Evolutionary conservation across 2,113 vertebrate genomes (phyloP).

Genomic region (Corvus cornix): DNA sequence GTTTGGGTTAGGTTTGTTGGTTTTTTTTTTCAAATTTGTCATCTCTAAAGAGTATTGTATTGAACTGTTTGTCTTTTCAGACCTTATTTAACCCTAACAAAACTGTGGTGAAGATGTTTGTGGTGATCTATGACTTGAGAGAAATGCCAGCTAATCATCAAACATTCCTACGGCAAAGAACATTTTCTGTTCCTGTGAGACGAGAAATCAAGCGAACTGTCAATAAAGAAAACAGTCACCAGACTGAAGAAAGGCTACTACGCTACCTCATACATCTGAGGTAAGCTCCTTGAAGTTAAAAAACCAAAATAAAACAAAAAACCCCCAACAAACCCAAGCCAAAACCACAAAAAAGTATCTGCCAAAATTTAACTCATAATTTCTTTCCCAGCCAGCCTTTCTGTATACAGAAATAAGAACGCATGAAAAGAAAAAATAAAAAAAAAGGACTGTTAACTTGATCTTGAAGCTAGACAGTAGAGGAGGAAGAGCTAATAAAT

Average conservation of each 20-base stretch:
- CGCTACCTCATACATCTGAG: slow-evolving; percentile 99
- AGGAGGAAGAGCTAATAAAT: neutral
- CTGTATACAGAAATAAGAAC: neutral
- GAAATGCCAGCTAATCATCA: slow-evolving; percentile 97
- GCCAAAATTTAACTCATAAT: neutral
- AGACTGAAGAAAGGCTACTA: slow-evolving; percentile 87
- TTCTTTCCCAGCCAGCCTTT: neutral
- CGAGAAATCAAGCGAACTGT: slow-evolving; percentile 83
- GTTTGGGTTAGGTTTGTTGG: neutral
- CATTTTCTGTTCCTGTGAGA: slow-evolving; percentile 95
- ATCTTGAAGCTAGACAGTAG: neutral
- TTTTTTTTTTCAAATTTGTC: neutral
- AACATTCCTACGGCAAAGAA: slow-evolving; percentile 99
- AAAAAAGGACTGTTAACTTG: neutral
- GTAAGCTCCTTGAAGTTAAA: slow-evolving; percentile 61
- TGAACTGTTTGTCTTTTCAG: slow-evolving; percentile 72
- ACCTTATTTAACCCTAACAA: slow-evolving; percentile 99
- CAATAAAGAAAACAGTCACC: slow-evolving; percentile 81
- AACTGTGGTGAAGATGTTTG: slow-evolving; percentile 99
- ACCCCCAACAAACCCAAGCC: neutral
- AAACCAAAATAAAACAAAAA: neutral
- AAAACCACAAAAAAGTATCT: neutral
- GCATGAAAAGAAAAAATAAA: neutral
- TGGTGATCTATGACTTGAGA: slow-evolving; percentile 96
- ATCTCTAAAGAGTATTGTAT: neutral